Evolutionary conservation across 2,888 invertebrate genomes (phyloP).

Genomic region (Lochmaea crataegi): DNA sequence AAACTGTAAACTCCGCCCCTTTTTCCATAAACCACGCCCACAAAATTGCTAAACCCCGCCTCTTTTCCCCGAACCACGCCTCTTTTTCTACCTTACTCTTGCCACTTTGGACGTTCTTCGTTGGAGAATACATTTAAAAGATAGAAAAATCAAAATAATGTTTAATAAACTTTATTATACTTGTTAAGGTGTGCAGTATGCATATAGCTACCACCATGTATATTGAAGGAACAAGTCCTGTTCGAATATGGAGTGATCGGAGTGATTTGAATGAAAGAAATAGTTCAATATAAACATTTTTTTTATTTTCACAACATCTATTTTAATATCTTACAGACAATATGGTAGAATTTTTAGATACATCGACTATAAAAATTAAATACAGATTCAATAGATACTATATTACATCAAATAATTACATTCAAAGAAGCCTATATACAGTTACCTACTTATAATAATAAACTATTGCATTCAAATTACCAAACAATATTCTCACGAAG

Average conservation of each 20-base stretch:
- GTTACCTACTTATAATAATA: not conserved
- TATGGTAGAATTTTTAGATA: conserved; percentile 47
- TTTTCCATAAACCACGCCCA: too few species aligned
- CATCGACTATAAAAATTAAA: conserved; percentile 49
- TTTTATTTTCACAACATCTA: conserved; percentile 49
- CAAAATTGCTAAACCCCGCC: too few species aligned
- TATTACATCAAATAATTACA: conserved; percentile 50
- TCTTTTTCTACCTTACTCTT: too few species aligned
- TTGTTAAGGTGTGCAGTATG: too few species aligned
- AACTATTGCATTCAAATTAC: conserved; percentile 3
- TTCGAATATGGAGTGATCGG: not conserved
- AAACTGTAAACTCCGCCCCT: too few species aligned
- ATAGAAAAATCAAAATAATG: too few species aligned
- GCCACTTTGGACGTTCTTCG: too few species aligned
- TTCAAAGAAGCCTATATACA: conserved; percentile 48
- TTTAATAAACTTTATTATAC: too few species aligned
- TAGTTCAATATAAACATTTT: conserved; percentile 29
- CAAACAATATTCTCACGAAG: conserved; percentile 28
- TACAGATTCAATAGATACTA: conserved; percentile 38
- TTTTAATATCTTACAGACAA: conserved; percentile 50
- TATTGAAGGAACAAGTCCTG: too few species aligned
- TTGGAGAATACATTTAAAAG: too few species aligned
- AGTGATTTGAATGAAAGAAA: not conserved
- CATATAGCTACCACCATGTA: too few species aligned
- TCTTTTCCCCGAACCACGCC: too few species aligned